Evolutionary conservation across 2,888 invertebrate species (phyloP).

Genomic region (Auanema freiburgensis): DNA sequence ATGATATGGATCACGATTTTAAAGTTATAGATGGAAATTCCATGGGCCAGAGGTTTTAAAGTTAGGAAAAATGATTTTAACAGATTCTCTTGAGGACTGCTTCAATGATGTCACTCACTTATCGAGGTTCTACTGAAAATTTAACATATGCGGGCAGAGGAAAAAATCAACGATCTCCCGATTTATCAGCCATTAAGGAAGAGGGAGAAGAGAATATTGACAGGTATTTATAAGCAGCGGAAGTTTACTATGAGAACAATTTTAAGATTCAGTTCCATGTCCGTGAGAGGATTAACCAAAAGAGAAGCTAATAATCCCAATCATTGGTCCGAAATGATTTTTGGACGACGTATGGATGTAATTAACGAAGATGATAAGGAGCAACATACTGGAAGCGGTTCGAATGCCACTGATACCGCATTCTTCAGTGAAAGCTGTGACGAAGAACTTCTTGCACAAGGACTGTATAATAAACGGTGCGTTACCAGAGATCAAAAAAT

Average conservation of each 20-base stretch:
- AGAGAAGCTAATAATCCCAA: background rate
- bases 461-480: constrained; percentile 11
- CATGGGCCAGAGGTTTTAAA: too few species aligned
- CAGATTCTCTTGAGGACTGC: constrained; percentile 4
- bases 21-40: too few species aligned
- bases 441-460: constrained; percentile 16
- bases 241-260: too few species aligned
- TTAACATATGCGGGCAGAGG: background rate
- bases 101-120: constrained; percentile 7
- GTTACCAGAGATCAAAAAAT: background rate
- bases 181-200: constrained; percentile 27
- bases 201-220: constrained; percentile 17
- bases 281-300: too few species aligned
- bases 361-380: constrained; percentile 29
- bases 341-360: constrained; percentile 30
- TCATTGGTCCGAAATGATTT: constrained; percentile 31
- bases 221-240: background rate
- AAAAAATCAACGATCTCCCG: constrained; percentile 5
- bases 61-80: background rate
- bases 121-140: constrained; percentile 2
- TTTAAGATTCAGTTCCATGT: too few species aligned
- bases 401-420: constrained; percentile 7
- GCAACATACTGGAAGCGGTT: constrained; percentile 3
- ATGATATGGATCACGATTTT: too few species aligned
- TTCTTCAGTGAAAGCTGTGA: constrained; percentile 14